Evolutionary conservation across 2,113 vertebrate genomes (phyloP).

Genomic region (Mustela nigripes): DNA sequence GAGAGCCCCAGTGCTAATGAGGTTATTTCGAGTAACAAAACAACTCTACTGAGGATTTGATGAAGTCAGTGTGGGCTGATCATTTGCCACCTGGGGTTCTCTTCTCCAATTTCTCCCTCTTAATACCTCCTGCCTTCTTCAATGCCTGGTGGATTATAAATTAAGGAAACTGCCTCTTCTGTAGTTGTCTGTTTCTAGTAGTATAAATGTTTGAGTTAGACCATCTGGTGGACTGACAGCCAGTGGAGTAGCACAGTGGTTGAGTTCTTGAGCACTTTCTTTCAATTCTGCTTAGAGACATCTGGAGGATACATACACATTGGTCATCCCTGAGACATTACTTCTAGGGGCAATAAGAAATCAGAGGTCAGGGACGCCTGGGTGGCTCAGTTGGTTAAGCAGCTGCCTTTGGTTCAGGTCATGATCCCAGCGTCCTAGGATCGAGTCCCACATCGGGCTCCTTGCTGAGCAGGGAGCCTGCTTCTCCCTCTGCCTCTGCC

Average conservation of each 20-base stretch:
- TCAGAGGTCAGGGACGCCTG: not conserved
- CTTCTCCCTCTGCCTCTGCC: too few species aligned
- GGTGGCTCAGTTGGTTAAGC: too few species aligned
- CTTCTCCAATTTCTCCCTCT: not conserved
- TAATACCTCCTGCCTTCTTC: not conserved
- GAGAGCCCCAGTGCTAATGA: not conserved
- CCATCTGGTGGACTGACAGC: not conserved
- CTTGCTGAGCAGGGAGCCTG: too few species aligned
- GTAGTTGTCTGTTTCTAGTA: not conserved
- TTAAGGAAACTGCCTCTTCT: not conserved
- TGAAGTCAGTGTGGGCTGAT: not conserved
- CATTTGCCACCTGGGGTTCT: not conserved
- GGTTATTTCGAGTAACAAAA: not conserved
- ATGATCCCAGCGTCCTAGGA: too few species aligned
- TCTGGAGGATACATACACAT: not conserved
- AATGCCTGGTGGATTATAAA: not conserved
- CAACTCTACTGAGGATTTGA: not conserved
- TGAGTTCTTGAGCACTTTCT: not conserved
- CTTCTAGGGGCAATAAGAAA: not conserved
- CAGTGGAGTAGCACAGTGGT: not conserved
- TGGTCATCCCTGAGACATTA: not conserved
- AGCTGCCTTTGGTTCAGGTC: too few species aligned
- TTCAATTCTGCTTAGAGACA: not conserved
- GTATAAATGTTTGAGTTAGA: not conserved
- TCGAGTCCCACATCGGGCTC: too few species aligned